These are phyloP conservation scores for Boloria selene DNA, from an alignment of 2,888 invertebrate genomes.

Conservation along the genomic window DNA sequence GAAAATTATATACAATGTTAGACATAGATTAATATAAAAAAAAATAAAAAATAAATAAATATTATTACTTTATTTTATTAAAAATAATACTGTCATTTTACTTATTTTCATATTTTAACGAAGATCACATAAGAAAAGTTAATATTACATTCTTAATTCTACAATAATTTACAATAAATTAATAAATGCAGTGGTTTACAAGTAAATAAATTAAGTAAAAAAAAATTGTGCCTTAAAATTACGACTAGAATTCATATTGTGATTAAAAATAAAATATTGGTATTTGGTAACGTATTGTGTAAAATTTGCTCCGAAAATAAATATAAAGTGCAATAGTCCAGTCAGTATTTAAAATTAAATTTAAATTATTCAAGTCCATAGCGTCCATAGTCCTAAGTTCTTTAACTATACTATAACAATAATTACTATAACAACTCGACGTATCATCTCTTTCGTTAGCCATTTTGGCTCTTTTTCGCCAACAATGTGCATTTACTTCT, in stretches of 20 bases:
- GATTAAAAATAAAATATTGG: constrained; percentile 23
- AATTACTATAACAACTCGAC: no score
- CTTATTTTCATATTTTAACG: not conserved
- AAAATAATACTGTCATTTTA: no score
- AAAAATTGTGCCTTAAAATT: constrained; percentile 14
- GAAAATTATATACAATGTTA: constrained; percentile 25
- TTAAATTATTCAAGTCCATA: not conserved
- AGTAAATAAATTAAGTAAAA: constrained; percentile 6
- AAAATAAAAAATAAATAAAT: not conserved
- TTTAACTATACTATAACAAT: no score
- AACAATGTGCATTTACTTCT: no score
- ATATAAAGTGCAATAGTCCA: not conserved
- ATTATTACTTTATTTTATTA: not conserved
- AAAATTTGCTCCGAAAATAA: not conserved
- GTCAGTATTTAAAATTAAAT: not conserved
- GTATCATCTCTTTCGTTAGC: no score
- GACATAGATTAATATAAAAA: not conserved
- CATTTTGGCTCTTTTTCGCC: no score
- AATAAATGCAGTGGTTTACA: constrained; percentile 4
- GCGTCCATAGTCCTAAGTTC: no score
- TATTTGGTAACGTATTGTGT: constrained; percentile 1
- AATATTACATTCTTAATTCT: not conserved
- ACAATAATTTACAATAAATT: constrained; percentile 13
- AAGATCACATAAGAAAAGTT: not conserved
- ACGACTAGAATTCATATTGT: constrained; percentile 32